Percentiles rank a stretch among this genome's conserved stretches.
These are phyloP conservation scores for Horisme vitalbata DNA, from an alignment of 2,888 invertebrate genomes.

Conservation along the genomic window DNA sequence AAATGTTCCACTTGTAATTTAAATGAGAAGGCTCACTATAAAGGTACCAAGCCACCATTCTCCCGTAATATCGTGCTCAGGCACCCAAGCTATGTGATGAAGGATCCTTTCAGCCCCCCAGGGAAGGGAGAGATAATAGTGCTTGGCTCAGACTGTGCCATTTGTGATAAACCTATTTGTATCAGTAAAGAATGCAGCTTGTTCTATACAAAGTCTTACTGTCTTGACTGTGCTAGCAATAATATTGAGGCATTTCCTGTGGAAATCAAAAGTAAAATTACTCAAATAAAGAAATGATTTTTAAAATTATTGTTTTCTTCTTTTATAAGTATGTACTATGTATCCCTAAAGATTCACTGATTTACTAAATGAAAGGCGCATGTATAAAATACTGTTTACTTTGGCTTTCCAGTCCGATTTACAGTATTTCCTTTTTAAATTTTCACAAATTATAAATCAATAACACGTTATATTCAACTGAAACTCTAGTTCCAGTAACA, in stretches of 20 bases:
- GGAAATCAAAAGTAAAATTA: slow-evolving; percentile 86
- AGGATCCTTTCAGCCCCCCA: slow-evolving; percentile 91
- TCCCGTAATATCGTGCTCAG: slow-evolving; percentile 85
- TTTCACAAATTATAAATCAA: slow-evolving; percentile 72
- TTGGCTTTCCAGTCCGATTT: slow-evolving; percentile 81
- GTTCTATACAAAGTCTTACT: slow-evolving; percentile 89
- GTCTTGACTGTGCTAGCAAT: slow-evolving; percentile 86
- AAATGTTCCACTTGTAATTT: slow-evolving; percentile 86
- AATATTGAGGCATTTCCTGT: slow-evolving; percentile 85
- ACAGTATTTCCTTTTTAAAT: slow-evolving; percentile 71
- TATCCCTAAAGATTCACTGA: neutral
- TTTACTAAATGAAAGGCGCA: slow-evolving; percentile 42
- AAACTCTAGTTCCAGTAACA: slow-evolving; percentile 67
- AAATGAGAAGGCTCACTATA: slow-evolving; percentile 88
- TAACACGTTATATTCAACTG: slow-evolving; percentile 73
- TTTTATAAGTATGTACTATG: neutral
- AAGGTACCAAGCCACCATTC: slow-evolving; percentile 89
- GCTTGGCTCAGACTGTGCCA: slow-evolving; percentile 88
- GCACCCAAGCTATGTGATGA: slow-evolving; percentile 91
- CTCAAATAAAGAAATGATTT: slow-evolving; percentile 51
- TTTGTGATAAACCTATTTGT: slow-evolving; percentile 88
- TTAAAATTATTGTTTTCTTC: slow-evolving; percentile 37
- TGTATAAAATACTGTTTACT: slow-evolving; percentile 82
- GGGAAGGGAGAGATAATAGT: slow-evolving; percentile 89
- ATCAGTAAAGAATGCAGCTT: slow-evolving; percentile 89